Evolutionary conservation across 2,888 invertebrate genomes (phyloP), one percentile per base, ranked within the genome.

Genomic region (Auanema freiburgensis): DNA sequence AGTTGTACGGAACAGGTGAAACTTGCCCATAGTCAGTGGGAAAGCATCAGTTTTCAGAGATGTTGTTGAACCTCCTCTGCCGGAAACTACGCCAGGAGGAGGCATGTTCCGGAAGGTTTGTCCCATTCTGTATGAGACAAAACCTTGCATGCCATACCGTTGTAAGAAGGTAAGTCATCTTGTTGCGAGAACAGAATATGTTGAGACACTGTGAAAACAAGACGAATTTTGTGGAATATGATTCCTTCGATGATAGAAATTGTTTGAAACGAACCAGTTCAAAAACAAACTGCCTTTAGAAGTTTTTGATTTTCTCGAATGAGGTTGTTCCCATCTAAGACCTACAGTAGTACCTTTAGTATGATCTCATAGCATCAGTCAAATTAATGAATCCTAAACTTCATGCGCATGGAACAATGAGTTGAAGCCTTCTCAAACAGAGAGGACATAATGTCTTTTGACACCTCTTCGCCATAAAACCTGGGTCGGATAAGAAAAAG

Each of bases 41-140:
- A n/a, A n/a, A n/a, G n/a, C n/a, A n/a, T n/a, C n/a, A n/a, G n/a
- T n/a, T 16, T 44, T 24, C 18, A 60, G 75, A 33, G 75, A 75
- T 59, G 75, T 75, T 10, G 44, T 69, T 0, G 58, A 66, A 46
- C 75, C 75, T 12, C 69, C 75, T 3, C 51, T 75, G 14, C 72
- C 69, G n/a, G 67, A 73, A 60, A n/a, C 65, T 10, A 65, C 66
- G 12, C 44, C 42, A 3, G 72, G 65, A 46, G 63, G 65, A 10
- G 50, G 51, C 33, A 62, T 57, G 44, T 40, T 40, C 56, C 65
- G 63, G 21, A 24, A 59, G 42, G 50, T 66, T 49, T 72, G 72
- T 43, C 72, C 72, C 4, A 65, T 69, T 59, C 55, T 72, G 12
- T 72, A 72, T 58, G 72, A 72, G 54, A 68, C 66, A 4, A 56